Base-by-base conservation (phyloP, 1,140 invertebrate genomes). In the Drosophila tristis region DNA sequence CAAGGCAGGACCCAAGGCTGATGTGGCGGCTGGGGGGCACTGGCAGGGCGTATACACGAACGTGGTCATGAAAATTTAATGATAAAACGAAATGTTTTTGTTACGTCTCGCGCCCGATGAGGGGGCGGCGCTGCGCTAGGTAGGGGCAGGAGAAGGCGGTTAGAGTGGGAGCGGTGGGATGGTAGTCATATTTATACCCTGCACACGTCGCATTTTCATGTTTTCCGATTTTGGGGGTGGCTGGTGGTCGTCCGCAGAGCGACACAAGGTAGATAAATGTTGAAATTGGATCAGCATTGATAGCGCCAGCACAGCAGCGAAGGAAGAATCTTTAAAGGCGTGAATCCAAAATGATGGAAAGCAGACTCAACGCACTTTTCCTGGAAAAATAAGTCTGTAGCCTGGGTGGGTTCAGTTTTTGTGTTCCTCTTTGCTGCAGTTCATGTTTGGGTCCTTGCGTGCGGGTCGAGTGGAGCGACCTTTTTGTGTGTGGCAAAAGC, bases 11-110 rank as follows among this genome's bases (percentile, higher is more conserved):
- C 81, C 48, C 59, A 70, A 63, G 59, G 47, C 49, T 70, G 66
- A 45, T 54, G 43, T 55, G 53, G 20, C 39, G 60, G 78, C 53
- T 72, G 74, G 70, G 62, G 62, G 45, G 15, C 44, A 35, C 15
- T 13, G 58, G 50, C 60, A 20, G 20, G 20, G 57, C 55, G 61
- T 35, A 80, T 56, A 57, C 66, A 73, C 49, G 63, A 62, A 80
- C 79, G 58, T 80, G 79, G 72, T 89, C 84, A 89, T 89, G 84
- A 89, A 89, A 89, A 89, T 89, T 89, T 89, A 89, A 89, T 89
- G 84, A 89, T 84, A 89, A 89, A 89, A 84, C 79, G 84, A 89
- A 89, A 89, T 84, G 84, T 87, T 87, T 89, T 87, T 79, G 72
- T 70, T 78, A 63, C 84, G 79, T 86, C 80, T 85, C 78, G 51